These are phyloP conservation scores for Tor tambroides DNA, from an alignment of 2,113 vertebrate species.

Conservation along the genomic window DNA sequence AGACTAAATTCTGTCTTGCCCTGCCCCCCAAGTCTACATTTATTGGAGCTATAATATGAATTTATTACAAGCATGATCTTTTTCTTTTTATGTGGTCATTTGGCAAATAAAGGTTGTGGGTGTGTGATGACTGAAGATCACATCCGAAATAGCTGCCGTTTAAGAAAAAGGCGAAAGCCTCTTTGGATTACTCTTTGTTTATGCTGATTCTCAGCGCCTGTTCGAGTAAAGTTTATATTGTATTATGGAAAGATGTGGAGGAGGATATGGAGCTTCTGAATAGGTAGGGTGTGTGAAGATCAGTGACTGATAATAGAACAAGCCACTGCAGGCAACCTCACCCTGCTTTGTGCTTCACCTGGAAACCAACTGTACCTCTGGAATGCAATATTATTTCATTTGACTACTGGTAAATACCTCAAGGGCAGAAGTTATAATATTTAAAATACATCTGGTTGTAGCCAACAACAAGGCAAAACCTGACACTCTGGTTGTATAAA, in stretches of 20 bases:
- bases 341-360: not conserved
- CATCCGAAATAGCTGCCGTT: conserved; percentile 12
- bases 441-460: not conserved
- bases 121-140: conserved; percentile 21
- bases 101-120: conserved; percentile 9
- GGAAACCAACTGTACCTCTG: conserved; percentile 26
- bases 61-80: not conserved
- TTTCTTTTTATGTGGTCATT: not conserved
- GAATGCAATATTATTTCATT: conserved; percentile 37
- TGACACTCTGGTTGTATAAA: conserved; percentile 21
- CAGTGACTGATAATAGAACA: conserved; percentile 30
- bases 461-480: conserved; percentile 10
- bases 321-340: conserved; percentile 44
- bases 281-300: conserved; percentile 38
- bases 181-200: conserved; percentile 30
- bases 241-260: conserved; percentile 29
- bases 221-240: conserved; percentile 11
- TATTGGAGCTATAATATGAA: conserved; percentile 33
- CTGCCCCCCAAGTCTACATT: not conserved
- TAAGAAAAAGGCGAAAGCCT: conserved; percentile 3
- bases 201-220: conserved; percentile 3
- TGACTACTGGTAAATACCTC: conserved; percentile 28
- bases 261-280: conserved; percentile 34
- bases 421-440: conserved; percentile 23
- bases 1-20: not conserved